Evolutionary conservation across 1,140 invertebrate species (phyloP), one percentile per base, ranked within the genome.

Genomic region (Tigriopus japonicus): DNA sequence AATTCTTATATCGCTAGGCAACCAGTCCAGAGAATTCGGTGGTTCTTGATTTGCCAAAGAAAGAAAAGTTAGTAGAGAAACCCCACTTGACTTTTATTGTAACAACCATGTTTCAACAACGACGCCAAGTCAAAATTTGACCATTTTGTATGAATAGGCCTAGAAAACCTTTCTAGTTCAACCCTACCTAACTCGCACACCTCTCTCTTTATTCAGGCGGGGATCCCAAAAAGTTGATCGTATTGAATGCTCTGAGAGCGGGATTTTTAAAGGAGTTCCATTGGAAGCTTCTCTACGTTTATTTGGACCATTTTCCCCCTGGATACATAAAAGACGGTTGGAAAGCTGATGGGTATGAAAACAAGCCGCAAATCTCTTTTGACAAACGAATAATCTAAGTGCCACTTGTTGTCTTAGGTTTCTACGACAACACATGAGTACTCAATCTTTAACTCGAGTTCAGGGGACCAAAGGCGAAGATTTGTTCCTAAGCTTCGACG

Each of bases 391-490:
- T 17, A 17, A 49, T 49, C 10, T 6, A 15, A 17, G n/a, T 49
- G n/a, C 45, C n/a, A 3, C 12, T 17, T 15, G 45, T 49, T 17
- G 2, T 49, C 21, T 15, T 59, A 53, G 61, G 15, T 67, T 64
- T 63, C 24, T 65, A 28, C 63, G 65, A 43, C 55, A 63, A 56
- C 64, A 65, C 24, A 63, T 68, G 65, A 60, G 66, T 19, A 71
- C 66, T 61, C 59, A 62, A 24, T 64, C 65, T 17, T 56, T 70
- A 56, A 65, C 62, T 40, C 65, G 72, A 19, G 69, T 79, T 54
- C 67, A 65, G 23, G 77, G 76, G 65, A 62, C 80, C 43, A 69
- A 72, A 52, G 71, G 76, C 12, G 78, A 80, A 60, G 81, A 83
- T 70, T 70, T 82, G 19, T 74, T 81, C 49, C 69, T 83, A 9